Base-by-base conservation (phyloP, 2,113 vertebrate genomes). In the Oophaga pumilio region DNA sequence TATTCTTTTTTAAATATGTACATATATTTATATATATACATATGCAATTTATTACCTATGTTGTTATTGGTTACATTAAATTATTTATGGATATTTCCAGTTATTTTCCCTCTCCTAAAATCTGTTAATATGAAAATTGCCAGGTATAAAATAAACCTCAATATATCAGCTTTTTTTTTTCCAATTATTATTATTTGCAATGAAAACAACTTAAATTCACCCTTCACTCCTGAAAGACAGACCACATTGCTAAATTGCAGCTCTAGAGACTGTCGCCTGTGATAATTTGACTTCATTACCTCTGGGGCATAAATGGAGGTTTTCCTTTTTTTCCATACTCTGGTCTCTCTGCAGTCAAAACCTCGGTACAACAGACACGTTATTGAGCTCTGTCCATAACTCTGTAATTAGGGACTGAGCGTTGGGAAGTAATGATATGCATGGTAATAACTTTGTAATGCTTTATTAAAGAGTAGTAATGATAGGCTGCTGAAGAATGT, bases 261-360 rank as follows among this genome's bases (percentile, higher is more conserved):
- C 95, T 92, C 94, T 90, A 97, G 95, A 91, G 95, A 95, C 96
- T 96, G 95, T 96, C 94, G 93, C 93, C 93, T 94, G 94, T 95
- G 96, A 97, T 97, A 97, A 97, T 97, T 98, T 97, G 96, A 96
- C 95, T 96, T 97, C 96, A 97, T 98, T 98, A 97, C 95, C 91
- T 95, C 95, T 91, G 94, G 95, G 92, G 95, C 97, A 96, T 97
- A 97, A 97, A 97, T 96, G 97, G 93, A 95, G 91, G 91, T 89
- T 14, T 87, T 92, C 91, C 93, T 86, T 93, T 94, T 62, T 96
- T 96, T 96, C 95, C 96, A 93, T 94, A 93, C 89, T 92, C 92
- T 92, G 90, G 91, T 94, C 96, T 97, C 95, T 80, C 80, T 84
- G 76, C 59, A 96, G 95, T 94, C 94, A 94, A 95, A 96, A 94